phyloP scores from a whole-genome alignment of 53 echinoderm and acorn worm genomes.

The Stichopus horrens region DNA sequence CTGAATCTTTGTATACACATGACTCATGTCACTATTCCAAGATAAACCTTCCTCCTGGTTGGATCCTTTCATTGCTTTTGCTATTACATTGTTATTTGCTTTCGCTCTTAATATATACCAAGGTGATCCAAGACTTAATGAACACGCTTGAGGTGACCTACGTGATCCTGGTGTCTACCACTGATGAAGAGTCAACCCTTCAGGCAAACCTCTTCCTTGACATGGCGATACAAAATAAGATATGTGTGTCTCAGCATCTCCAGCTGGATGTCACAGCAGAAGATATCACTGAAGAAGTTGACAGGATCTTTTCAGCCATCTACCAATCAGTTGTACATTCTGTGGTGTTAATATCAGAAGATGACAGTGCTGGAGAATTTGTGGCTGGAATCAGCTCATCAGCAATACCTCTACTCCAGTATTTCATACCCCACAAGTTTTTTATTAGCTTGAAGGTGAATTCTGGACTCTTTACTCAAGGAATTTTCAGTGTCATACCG shows the following conservation, averaged over 20 bases:
- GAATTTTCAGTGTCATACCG: not conserved
- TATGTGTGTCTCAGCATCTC: not conserved
- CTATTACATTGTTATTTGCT: not conserved
- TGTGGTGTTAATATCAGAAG: conserved; percentile 2
- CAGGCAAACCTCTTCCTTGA: not conserved
- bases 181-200: not conserved
- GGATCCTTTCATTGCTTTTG: not conserved
- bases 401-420: not conserved
- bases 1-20: too few species aligned
- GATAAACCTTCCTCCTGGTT: too few species aligned
- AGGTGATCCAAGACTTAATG: not conserved
- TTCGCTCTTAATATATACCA: not conserved
- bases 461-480: not conserved
- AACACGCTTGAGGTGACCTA: not conserved
- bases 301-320: not conserved
- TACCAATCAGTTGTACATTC: not conserved
- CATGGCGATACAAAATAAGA: not conserved
- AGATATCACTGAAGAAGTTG: not conserved
- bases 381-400: not conserved
- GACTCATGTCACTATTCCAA: too few species aligned
- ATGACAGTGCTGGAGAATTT: not conserved
- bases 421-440: not conserved
- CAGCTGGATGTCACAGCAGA: not conserved
- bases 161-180: not conserved
- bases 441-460: not conserved